Conservation (phyloP, 2,113 vertebrate genomes). For the Connochaetes taurinus region DNA sequence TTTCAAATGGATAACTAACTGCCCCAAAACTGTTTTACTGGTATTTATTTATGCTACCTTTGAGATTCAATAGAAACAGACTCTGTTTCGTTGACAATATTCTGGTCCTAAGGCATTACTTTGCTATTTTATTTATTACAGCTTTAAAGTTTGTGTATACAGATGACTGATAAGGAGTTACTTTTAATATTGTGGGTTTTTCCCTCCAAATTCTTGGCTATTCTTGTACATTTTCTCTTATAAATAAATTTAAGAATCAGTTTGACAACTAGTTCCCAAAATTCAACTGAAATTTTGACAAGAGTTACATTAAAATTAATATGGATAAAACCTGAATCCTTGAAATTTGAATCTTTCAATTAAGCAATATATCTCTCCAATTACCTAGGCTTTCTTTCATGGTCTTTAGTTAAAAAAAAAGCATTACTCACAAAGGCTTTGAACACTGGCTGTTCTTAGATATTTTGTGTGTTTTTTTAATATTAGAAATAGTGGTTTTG, state of each 20-base stretch:
- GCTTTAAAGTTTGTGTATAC: neutral
- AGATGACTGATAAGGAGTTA: neutral
- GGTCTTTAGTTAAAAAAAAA: neutral
- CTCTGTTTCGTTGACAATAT: neutral
- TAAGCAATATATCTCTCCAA: neutral
- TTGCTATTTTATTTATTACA: neutral
- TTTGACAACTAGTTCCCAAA: neutral
- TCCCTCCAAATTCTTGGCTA: neutral
- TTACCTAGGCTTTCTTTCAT: neutral
- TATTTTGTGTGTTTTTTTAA: neutral
- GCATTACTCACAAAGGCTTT: neutral
- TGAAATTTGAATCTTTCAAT: neutral
- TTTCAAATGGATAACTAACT: neutral
- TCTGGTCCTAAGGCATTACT: neutral
- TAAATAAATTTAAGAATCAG: neutral
- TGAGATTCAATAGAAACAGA: neutral
- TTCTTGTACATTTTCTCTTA: neutral
- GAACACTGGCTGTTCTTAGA: neutral
- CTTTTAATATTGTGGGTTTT: neutral
- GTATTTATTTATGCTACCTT: neutral
- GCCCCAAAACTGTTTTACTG: neutral
- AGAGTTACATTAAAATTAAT: neutral
- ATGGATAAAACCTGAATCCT: neutral
- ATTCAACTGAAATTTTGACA: neutral
- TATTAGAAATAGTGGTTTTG: neutral